Percentiles rank a stretch among this genome's conserved stretches.
Evolutionary conservation across 2,113 vertebrate species (phyloP).

Genomic region (Petromus typicus): DNA sequence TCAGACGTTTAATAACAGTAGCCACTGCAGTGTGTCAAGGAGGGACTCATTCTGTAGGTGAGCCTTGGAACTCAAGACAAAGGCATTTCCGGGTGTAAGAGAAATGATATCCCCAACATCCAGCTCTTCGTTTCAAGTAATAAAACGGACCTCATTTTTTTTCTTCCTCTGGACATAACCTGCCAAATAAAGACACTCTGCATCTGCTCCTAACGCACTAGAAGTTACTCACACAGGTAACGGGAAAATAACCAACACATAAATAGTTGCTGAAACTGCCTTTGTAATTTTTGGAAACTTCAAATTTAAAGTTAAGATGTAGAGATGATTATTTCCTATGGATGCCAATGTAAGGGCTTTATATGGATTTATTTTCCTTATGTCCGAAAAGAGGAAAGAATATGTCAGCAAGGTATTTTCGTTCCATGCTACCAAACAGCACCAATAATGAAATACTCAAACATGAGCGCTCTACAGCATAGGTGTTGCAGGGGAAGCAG

Average conservation of each 20-base stretch:
- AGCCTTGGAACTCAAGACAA: conserved; percentile 64
- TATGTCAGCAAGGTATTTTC: conserved; percentile 64
- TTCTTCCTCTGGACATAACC: conserved; percentile 53
- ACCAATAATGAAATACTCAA: not conserved
- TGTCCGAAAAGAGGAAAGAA: conserved; percentile 53
- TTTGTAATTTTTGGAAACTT: conserved; percentile 53
- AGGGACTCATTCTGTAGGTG: not conserved
- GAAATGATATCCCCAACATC: conserved; percentile 29
- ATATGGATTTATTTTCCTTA: conserved; percentile 59
- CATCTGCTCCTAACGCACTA: not conserved
- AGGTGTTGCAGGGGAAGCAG: not conserved
- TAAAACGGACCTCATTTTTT: not conserved
- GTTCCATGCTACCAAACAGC: not conserved
- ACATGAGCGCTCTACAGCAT: not conserved
- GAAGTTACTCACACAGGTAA: not conserved
- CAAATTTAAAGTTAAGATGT: not conserved
- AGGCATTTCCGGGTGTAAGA: conserved; percentile 29
- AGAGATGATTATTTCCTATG: conserved; percentile 35
- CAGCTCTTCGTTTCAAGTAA: conserved; percentile 46
- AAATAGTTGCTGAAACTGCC: conserved; percentile 18
- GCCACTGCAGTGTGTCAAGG: conserved; percentile 14
- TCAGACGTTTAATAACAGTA: conserved; percentile 20
- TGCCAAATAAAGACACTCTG: conserved; percentile 28
- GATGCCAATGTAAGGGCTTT: not conserved
- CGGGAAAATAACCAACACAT: not conserved